Conservation (phyloP, 2,888 invertebrate species). For the Drosophila suboccidentalis region DNA sequence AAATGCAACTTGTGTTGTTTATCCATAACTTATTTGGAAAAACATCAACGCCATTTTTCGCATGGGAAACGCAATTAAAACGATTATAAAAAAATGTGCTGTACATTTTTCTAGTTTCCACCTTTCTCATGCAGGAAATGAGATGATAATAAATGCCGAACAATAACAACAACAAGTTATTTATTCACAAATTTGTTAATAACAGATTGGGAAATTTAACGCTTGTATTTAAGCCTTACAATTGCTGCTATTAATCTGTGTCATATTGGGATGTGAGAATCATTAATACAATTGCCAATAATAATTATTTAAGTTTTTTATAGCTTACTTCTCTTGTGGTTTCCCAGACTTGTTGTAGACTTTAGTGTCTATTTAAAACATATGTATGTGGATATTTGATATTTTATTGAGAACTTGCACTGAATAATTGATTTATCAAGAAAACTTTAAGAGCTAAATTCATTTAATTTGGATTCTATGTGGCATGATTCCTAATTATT, state of each 20-base stretch:
- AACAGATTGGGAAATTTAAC: constrained; percentile 18
- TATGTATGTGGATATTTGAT: neutral
- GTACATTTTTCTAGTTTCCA: constrained; percentile 15
- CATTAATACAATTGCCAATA: constrained; percentile 5
- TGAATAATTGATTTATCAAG: no score
- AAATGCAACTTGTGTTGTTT: constrained; percentile 51
- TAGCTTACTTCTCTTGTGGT: neutral
- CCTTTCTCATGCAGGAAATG: constrained; percentile 46
- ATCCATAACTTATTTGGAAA: constrained; percentile 43
- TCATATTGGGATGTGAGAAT: neutral
- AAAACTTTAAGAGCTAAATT: no score
- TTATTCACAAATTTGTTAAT: constrained; percentile 15
- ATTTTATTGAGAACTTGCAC: no score
- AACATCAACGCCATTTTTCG: constrained; percentile 19
- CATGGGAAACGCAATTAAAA: constrained; percentile 51
- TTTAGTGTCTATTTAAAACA: neutral
- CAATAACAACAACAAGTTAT: constrained; percentile 13
- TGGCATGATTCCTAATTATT: neutral
- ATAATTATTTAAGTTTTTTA: constrained; percentile 1
- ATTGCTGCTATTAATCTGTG: constrained; percentile 8
- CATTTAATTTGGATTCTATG: no score
- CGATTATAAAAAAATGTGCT: neutral
- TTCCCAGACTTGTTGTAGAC: constrained; percentile 3
- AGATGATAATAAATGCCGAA: constrained; percentile 15
- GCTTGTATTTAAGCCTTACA: constrained; percentile 5